These are phyloP conservation scores for Eudemis profundana DNA, from an alignment of 2,888 invertebrate genomes.

Conservation along the genomic window DNA sequence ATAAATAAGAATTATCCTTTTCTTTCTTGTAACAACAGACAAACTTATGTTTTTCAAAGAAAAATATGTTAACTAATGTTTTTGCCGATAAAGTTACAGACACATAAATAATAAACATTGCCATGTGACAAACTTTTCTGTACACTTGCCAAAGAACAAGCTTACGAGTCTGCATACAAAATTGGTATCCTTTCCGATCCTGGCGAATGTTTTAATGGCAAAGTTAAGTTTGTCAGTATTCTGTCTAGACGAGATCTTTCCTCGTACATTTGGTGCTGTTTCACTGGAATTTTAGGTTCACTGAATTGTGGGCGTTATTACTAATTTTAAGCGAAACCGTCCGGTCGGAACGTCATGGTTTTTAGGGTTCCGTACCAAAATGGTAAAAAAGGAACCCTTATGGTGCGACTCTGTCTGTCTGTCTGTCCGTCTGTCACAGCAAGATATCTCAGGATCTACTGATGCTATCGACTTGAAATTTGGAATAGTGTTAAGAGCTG, in stretches of 20 bases:
- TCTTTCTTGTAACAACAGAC: neutral
- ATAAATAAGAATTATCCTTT: too few species aligned
- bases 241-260: slow-evolving; percentile 14
- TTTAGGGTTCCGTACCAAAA: too few species aligned
- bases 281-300: slow-evolving; percentile 18
- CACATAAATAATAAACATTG: neutral
- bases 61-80: too few species aligned
- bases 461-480: too few species aligned
- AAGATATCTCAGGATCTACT: too few species aligned
- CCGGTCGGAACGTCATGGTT: slow-evolving; percentile 19
- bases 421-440: too few species aligned
- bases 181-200: neutral
- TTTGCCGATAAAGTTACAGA: neutral
- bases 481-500: too few species aligned
- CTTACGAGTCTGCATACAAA: neutral
- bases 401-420: too few species aligned
- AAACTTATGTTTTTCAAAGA: neutral
- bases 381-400: too few species aligned
- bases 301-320: slow-evolving; percentile 16
- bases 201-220: neutral
- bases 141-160: neutral
- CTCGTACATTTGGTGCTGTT: neutral
- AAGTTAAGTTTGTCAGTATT: neutral
- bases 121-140: neutral
- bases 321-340: slow-evolving; percentile 14